Conservation (phyloP, 2,113 vertebrate genomes). For the Platichthys flesus region DNA sequence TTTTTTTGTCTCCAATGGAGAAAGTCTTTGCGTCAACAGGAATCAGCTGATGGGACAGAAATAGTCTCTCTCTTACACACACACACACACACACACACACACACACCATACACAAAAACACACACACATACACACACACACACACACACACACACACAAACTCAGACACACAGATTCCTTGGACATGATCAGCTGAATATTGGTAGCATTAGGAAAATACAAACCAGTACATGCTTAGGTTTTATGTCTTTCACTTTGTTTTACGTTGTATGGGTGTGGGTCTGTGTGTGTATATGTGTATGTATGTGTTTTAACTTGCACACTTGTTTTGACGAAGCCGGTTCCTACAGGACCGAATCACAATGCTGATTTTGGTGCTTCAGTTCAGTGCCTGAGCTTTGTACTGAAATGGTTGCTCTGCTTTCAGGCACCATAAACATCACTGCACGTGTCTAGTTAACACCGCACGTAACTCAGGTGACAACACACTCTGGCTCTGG, state of each 20-base stretch:
- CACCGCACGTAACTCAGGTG: too few species aligned
- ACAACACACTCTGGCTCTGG: too few species aligned
- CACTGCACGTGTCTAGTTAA: too few species aligned
- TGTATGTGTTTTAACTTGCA: not conserved
- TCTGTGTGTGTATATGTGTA: not conserved
- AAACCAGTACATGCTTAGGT: conserved; percentile 1
- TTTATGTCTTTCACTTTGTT: too few species aligned
- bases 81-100: conserved; percentile 11
- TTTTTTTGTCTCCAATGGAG: not conserved
- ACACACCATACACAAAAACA: not conserved
- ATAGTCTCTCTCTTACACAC: conserved; percentile 26
- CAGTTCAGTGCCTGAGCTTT: too few species aligned
- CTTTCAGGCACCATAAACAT: too few species aligned
- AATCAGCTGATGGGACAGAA: conserved; percentile 71
- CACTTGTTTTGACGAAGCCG: conserved; percentile 32
- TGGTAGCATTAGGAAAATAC: not conserved
- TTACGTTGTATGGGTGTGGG: too few species aligned
- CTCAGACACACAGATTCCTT: conserved; percentile 21
- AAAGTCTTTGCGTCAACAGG: conserved; percentile 16
- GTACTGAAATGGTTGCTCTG: too few species aligned
- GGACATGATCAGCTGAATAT: conserved; percentile 36
- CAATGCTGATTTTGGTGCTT: too few species aligned
- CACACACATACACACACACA: conserved; percentile 16
- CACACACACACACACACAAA: conserved; percentile 20
- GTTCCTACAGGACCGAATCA: too few species aligned